phyloP scores from a whole-genome alignment of 2,888 invertebrate genomes.

The Cerastis leucographa region DNA sequence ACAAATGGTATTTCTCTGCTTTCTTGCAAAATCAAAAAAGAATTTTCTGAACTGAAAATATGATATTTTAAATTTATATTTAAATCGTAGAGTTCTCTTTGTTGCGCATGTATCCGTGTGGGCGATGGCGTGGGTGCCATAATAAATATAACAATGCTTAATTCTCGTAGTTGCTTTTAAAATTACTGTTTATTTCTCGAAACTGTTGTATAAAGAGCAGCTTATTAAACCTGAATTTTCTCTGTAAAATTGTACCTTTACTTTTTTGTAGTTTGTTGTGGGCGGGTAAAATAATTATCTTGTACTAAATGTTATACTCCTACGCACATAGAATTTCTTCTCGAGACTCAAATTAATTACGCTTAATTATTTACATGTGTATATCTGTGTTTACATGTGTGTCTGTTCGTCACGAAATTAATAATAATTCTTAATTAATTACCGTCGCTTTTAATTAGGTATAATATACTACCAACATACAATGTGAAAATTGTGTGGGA shows the following conservation, averaged over 20 bases:
- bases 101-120: conserved; percentile 34
- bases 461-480: not conserved
- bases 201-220: conserved; percentile 29
- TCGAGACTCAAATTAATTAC: conserved; percentile 44
- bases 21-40: conserved; percentile 11
- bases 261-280: conserved; percentile 23
- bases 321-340: conserved; percentile 30
- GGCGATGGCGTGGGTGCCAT: conserved; percentile 57
- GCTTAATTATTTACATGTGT: conserved; percentile 29
- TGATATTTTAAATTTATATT: conserved; percentile 16
- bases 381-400: conserved; percentile 22
- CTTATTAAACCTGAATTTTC: conserved; percentile 44
- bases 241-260: conserved; percentile 11
- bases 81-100: conserved; percentile 28
- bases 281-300: conserved; percentile 20
- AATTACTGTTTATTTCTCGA: conserved; percentile 32
- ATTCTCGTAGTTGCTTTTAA: conserved; percentile 18
- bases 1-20: conserved; percentile 22
- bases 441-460: conserved; percentile 7
- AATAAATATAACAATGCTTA: conserved; percentile 19
- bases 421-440: conserved; percentile 28
- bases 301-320: conserved; percentile 33
- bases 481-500: not conserved
- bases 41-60: conserved; percentile 1
- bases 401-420: conserved; percentile 9